These are phyloP conservation scores for Cephus sareptanus DNA, from an alignment of 2,888 invertebrate species.

Conservation along the genomic window DNA sequence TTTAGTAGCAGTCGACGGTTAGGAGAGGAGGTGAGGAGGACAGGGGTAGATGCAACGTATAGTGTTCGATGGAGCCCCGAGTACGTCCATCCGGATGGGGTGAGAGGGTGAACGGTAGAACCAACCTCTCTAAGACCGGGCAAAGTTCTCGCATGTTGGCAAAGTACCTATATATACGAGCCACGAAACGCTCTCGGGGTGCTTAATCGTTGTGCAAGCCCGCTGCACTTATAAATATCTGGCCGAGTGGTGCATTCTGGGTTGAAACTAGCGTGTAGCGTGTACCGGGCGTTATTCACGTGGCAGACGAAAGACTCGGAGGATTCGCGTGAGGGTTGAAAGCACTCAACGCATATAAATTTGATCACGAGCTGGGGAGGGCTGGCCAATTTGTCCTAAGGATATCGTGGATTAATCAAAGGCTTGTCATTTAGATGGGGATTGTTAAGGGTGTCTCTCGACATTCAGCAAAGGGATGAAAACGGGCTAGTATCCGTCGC, in stretches of 20 bases:
- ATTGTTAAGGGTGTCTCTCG: background rate
- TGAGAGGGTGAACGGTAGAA: background rate
- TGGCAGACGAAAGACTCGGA: background rate
- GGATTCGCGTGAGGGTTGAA: background rate
- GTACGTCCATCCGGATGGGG: background rate
- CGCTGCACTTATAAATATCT: background rate
- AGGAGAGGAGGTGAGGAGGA: background rate
- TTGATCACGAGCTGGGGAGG: background rate
- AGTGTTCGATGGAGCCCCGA: background rate
- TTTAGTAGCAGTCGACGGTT: background rate
- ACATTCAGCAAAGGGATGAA: background rate
- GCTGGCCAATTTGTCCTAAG: background rate
- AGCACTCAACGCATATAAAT: background rate
- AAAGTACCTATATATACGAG: background rate
- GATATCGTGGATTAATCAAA: background rate
- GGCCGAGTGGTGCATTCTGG: background rate
- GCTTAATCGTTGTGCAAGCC: background rate
- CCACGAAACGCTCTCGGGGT: background rate
- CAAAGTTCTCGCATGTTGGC: background rate
- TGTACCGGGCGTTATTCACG: background rate
- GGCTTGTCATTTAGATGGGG: background rate
- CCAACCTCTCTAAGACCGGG: background rate
- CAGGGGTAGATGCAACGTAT: background rate
- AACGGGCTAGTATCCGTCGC: too few relatives aligned
- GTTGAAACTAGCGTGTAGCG: background rate